phyloP scores from a whole-genome alignment of 2,888 invertebrate species.

The Agriopis aurantiaria region DNA sequence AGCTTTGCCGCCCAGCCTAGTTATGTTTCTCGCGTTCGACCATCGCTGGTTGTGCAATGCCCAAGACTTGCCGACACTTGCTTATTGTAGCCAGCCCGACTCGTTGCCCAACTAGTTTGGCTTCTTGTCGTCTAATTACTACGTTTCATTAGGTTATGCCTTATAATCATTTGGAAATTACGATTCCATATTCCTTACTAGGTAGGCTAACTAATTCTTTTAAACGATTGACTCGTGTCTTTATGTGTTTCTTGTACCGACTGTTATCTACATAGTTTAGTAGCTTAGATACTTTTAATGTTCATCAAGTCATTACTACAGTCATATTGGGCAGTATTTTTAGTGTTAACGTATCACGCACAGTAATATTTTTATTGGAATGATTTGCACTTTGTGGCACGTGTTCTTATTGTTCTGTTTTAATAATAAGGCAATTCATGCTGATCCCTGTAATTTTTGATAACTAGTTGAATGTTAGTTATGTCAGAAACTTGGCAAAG shows the following conservation, averaged over 20 bases:
- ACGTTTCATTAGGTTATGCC: constrained; percentile 72
- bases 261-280: neutral
- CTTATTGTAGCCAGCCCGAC: constrained; percentile 79
- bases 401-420: constrained; percentile 13
- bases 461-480: neutral
- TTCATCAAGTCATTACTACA: neutral
- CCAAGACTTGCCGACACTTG: constrained; percentile 81
- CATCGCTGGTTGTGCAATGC: constrained; percentile 82
- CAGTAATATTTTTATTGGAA: constrained; percentile 4
- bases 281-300: neutral
- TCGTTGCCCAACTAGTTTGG: constrained; percentile 81
- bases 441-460: neutral
- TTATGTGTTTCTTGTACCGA: neutral
- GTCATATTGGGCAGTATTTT: neutral
- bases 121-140: constrained; percentile 81
- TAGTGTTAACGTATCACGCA: neutral
- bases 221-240: neutral
- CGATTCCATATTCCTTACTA: constrained; percentile 23
- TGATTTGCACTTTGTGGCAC: constrained; percentile 17
- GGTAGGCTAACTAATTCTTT: neutral
- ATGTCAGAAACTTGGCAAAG: neutral
- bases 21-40: constrained; percentile 85
- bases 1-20: constrained; percentile 81
- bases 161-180: constrained; percentile 63
- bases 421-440: constrained; percentile 8